These are phyloP conservation scores for Drymodes brunneopygia DNA, from an alignment of 2,113 vertebrate species.

Conservation along the genomic window DNA sequence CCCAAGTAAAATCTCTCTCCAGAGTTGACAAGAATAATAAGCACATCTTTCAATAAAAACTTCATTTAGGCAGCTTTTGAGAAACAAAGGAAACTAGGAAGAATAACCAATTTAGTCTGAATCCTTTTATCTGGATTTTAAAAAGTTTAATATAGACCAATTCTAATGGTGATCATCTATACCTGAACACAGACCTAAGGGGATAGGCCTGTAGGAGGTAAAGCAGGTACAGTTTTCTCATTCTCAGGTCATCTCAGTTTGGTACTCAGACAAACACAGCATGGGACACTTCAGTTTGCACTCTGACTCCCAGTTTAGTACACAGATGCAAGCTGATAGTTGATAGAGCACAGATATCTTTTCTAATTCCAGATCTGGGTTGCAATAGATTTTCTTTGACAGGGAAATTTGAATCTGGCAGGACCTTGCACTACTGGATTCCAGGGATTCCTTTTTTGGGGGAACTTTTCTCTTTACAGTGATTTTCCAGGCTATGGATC, in stretches of 20 bases:
- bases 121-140: background rate
- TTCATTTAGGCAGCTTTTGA: background rate
- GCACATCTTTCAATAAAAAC: background rate
- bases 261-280: background rate
- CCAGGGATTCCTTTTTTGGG: background rate
- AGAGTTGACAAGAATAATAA: background rate
- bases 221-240: background rate
- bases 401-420: background rate
- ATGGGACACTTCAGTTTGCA: background rate
- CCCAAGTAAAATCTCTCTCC: background rate
- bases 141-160: background rate
- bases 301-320: background rate
- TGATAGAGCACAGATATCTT: background rate
- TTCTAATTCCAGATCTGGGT: background rate
- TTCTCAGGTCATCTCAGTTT: background rate
- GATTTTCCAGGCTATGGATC: background rate
- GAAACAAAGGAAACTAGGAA: background rate
- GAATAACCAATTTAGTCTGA: background rate
- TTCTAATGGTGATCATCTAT: background rate
- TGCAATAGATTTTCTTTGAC: background rate
- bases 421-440: background rate
- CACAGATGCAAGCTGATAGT: rapidly evolving
- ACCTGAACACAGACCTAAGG: background rate
- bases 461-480: background rate
- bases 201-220: background rate